Evolutionary conservation across 2,797 vertebrate species (phyloP).

Genomic region (Sandelia bainsii): DNA sequence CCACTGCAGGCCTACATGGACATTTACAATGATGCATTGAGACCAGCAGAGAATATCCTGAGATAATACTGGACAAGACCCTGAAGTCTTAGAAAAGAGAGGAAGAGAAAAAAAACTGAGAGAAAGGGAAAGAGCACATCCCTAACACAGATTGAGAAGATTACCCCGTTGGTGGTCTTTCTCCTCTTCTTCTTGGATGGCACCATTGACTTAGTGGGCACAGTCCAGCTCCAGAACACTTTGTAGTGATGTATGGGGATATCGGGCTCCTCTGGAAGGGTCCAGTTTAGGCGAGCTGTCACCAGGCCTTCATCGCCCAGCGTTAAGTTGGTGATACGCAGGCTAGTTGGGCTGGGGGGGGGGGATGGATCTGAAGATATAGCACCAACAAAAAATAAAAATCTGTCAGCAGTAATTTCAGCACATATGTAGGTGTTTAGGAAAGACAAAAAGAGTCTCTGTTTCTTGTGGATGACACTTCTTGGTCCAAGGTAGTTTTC

Average conservation of each 20-base stretch:
- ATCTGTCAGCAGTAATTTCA: conserved; percentile 23
- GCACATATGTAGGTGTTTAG: conserved; percentile 59
- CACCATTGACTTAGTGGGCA: conserved; percentile 85
- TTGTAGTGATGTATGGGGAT: conserved; percentile 96
- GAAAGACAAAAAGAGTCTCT: conserved; percentile 21
- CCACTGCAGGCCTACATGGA: conserved; percentile 19
- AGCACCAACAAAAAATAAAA: conserved; percentile 28
- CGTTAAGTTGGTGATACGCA: conserved; percentile 87
- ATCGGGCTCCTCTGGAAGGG: conserved; percentile 89
- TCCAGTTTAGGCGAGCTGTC: conserved; percentile 88
- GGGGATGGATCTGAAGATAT: conserved; percentile 89
- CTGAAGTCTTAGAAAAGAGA: background rate
- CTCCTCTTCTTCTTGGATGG: conserved; percentile 93
- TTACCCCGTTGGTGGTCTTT: conserved; percentile 93
- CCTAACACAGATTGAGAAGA: conserved; percentile 37
- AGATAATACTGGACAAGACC: conserved; percentile 52
- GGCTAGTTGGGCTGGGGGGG: conserved; percentile 87
- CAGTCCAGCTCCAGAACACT: conserved; percentile 94
- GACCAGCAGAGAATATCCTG: conserved; percentile 42
- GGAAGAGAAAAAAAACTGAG: background rate
- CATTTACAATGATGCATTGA: conserved; percentile 49
- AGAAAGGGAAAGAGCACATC: conserved; percentile 28
- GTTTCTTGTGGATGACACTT: conserved; percentile 41
- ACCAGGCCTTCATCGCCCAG: conserved; percentile 83
- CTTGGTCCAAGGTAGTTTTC: conserved; percentile 28